Conservation (phyloP, 2,113 vertebrate species). For the Mola mola region DNA sequence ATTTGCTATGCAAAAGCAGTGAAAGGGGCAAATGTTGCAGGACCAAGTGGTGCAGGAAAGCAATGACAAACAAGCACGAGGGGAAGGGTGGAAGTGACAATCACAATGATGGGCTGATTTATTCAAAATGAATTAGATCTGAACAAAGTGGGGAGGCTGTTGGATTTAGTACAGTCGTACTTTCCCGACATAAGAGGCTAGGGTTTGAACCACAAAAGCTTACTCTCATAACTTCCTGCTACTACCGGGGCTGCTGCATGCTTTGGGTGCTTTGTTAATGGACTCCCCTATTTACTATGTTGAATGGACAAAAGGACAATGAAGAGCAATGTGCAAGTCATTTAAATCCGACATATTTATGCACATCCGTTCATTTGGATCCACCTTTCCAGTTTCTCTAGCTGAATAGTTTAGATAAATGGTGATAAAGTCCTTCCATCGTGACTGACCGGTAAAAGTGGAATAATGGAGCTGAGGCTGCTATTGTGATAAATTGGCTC, state of each 20-base stretch:
- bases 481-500: too few species aligned
- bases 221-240: slow-evolving; percentile 10
- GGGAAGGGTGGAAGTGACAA: background rate
- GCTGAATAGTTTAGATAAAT: too few species aligned
- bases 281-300: background rate
- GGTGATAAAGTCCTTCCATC: too few species aligned
- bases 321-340: background rate
- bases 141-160: background rate
- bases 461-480: too few species aligned
- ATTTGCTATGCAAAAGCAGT: slow-evolving; percentile 66
- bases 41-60: background rate
- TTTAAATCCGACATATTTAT: slow-evolving; percentile 9
- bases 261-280: slow-evolving; percentile 2
- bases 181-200: background rate
- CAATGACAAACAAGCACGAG: too few species aligned
- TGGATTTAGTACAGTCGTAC: slow-evolving; percentile 7
- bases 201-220: background rate
- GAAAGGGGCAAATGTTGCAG: slow-evolving; percentile 3
- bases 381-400: too few species aligned
- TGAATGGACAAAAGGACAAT: background rate
- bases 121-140: too few species aligned
- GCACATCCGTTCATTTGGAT: slow-evolving; percentile 3
- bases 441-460: too few species aligned
- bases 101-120: too few species aligned
- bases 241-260: background rate